These are phyloP conservation scores for Limnephilus rhombicus DNA, from an alignment of 2,888 invertebrate genomes.

Conservation along the genomic window DNA sequence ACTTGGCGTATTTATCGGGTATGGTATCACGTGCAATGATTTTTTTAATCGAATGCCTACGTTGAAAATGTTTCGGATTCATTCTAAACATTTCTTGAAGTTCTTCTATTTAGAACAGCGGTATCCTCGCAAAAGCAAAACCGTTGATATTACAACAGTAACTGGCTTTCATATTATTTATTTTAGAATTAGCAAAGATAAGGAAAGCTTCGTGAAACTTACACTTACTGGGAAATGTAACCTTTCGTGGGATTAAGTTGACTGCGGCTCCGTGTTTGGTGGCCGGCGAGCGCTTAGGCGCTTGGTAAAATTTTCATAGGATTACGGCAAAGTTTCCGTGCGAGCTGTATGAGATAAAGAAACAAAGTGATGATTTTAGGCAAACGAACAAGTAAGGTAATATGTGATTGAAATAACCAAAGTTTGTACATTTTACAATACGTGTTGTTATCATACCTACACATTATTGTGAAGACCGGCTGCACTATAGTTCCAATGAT, in stretches of 20 bases:
- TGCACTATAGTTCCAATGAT: too few species aligned
- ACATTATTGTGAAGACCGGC: too few species aligned
- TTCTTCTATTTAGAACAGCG: not conserved
- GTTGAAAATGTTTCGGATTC: not conserved
- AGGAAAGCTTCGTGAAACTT: not conserved
- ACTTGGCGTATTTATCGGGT: too few species aligned
- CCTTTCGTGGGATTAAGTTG: constrained; percentile 22
- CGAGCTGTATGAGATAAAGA: not conserved
- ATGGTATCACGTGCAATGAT: too few species aligned
- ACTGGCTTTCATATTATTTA: constrained; percentile 10
- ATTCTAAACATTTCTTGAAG: not conserved
- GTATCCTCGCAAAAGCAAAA: not conserved
- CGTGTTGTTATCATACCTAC: not conserved
- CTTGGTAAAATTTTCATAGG: constrained; percentile 7
- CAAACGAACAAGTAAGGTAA: not conserved
- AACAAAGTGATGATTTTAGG: not conserved
- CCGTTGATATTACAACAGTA: not conserved
- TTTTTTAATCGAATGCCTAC: too few species aligned
- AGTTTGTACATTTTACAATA: not conserved
- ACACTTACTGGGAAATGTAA: not conserved
- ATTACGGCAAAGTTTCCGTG: not conserved
- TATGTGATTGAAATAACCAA: not conserved
- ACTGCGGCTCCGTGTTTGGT: not conserved
- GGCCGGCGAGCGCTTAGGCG: not conserved
- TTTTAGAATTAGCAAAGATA: constrained; percentile 25